Base-by-base conservation (phyloP, 2,888 invertebrate genomes). In the Synanthedon formicaeformis region DNA sequence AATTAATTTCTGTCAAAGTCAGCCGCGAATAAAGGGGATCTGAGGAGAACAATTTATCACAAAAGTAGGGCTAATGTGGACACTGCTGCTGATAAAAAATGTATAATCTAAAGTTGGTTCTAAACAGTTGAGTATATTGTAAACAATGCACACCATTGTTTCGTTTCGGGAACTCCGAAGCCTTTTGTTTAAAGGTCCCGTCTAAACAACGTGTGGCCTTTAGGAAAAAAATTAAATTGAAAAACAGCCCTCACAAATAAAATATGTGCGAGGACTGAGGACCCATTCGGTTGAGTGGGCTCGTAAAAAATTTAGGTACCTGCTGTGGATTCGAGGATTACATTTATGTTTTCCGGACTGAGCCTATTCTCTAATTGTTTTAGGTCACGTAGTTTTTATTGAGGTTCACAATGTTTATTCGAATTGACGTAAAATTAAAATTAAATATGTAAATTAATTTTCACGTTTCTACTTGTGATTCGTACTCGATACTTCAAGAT, bases 1-100 rank as follows among this genome's bases (percentile, higher is more conserved):
- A 61, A 63, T 63, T 63, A 63, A 61, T 61, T 63, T 57, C 59
- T 56, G 60, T 58, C 56, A 54, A 55, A 59, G 53, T 58, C 55
- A 59, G 57, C 56, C 48, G 34, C 54, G 18, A 51, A 56, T 57
- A 56, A 60, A 58, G 54, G 56, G 59, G 59, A 56, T 56, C 41
- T 51, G 54, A 56, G 57, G 53, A 56, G 56, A 58, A 58, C 58
- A 59, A 60, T 60, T 58, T 56, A 60, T 60, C 60, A 60, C 53
- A n/a, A 50, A 52, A 54, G 54, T 49, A 51, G 50, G 53, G 55
- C 54, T 56, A 55, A 54, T 53, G 49, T 52, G 54, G 50, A 54
- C 40, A 50, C 40, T 52, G 27, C 48, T 52, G 50, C 6, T 50
- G 34, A 50, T 49, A 49, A 49, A 49, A 49, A 49, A 49, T 16